Conservation (phyloP, 2,888 invertebrate genomes). For the Folsomia candida region DNA sequence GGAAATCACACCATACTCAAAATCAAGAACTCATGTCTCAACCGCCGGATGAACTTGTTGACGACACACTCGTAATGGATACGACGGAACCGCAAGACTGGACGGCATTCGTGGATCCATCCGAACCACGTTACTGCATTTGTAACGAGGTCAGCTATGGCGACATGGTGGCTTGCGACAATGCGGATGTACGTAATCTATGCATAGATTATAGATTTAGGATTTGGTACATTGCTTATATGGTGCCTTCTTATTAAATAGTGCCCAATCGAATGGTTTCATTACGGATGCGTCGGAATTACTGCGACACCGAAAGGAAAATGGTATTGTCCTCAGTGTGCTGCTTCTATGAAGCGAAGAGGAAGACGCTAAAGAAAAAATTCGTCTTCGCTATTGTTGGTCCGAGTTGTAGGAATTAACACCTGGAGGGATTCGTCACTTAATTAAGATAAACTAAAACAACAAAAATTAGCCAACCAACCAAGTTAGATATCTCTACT, state of each 20-base stretch:
- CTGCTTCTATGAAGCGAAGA: slow-evolving; percentile 78
- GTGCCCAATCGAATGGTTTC: slow-evolving; percentile 99
- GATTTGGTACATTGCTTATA: neutral
- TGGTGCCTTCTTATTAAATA: slow-evolving; percentile 56
- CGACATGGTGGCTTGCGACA: slow-evolving; percentile 99
- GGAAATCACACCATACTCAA: slow-evolving; percentile 50
- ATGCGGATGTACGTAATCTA: slow-evolving; percentile 74
- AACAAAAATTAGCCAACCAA: no score
- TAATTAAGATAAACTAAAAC: no score
- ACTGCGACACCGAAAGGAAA: slow-evolving; percentile 95
- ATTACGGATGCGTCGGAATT: slow-evolving; percentile 96
- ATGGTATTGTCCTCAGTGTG: slow-evolving; percentile 98
- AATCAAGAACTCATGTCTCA: slow-evolving; percentile 43
- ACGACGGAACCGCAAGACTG: slow-evolving; percentile 62
- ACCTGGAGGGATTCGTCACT: no score
- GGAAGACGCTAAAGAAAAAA: slow-evolving; percentile 63
- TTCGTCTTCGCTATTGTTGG: no score
- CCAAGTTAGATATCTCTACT: no score
- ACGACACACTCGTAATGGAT: slow-evolving; percentile 62
- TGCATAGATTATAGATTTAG: neutral
- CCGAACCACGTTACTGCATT: slow-evolving; percentile 79
- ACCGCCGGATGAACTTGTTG: slow-evolving; percentile 56
- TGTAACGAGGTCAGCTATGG: slow-evolving; percentile 97
- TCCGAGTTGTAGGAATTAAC: no score
- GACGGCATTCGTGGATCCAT: slow-evolving; percentile 61